Evolutionary conservation across 1,140 invertebrate genomes (phyloP), one percentile per base, ranked within the genome.

Genomic region (Euglossa dilemma): DNA sequence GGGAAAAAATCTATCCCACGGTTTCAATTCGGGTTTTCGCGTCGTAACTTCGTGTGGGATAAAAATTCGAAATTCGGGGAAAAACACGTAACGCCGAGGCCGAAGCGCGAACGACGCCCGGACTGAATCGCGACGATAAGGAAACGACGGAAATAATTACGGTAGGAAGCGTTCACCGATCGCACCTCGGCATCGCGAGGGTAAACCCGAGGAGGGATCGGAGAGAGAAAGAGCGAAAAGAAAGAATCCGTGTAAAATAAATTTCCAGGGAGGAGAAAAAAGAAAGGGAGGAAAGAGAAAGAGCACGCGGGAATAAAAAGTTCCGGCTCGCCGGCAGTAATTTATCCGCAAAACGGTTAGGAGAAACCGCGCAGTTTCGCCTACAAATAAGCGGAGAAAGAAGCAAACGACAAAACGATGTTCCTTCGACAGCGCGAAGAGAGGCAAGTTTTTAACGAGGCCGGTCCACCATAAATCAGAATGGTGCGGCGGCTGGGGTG

Each of bases 391-490:
- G 43, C 16, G 4, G 57, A n/a, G 11, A 36, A 47, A 56, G 43
- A n/a, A 66, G 16, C n/a, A 25, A 59, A 36, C 5, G 43, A 67
- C 28, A 45, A 45, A 71, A 71, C 25, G 36, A 25, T 7, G 47
- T 28, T 69, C 18, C 16, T 47, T 69, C 16, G 59, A 56, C 36
- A 45, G 20, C 25, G 20, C 8, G 45, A 28, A 71, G 14, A 50
- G 23, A 52, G 12, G 57, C 18, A 50, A 36, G 71, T 81, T 85
- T 85, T 77, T 74, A 85, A 84, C 59, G 64, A 76, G 66, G 47
- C 52, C 12, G 59, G 28, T 4, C n/a, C 18, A 2, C 69, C 73
- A 75, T 75, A 77, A 86, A 85, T 85, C 77, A 81, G 80, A 81
- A 81, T 70, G 83, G 77, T 36, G 36, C 20, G 67, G 57, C 63